These are phyloP conservation scores for Stegana nigrithorax DNA, from an alignment of 2,888 invertebrate genomes.

Conservation along the genomic window DNA sequence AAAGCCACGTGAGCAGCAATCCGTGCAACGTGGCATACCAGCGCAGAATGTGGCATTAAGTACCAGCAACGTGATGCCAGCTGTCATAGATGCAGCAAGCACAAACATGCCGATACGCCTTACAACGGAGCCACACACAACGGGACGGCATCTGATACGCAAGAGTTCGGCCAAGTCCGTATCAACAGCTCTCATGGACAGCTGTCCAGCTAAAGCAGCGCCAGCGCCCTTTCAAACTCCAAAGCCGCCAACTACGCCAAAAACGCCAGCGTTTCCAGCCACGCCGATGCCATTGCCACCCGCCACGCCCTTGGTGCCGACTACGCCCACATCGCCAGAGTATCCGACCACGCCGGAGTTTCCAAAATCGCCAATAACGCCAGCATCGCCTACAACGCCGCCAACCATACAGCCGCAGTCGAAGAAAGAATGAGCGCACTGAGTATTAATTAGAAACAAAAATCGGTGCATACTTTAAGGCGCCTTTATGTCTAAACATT, in stretches of 20 bases:
- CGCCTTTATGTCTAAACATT: too few species aligned
- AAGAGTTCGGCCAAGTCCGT: too few species aligned
- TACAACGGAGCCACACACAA: too few species aligned
- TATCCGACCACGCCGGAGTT: background rate
- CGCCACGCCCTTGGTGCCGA: background rate
- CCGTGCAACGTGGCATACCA: background rate
- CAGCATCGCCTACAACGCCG: background rate
- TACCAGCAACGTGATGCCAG: background rate
- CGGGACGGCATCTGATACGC: too few species aligned
- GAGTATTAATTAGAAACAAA: too few species aligned
- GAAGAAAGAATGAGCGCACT: too few species aligned
- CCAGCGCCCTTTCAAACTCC: background rate
- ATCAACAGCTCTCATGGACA: background rate
- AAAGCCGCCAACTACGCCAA: background rate
- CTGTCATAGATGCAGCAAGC: too few species aligned
- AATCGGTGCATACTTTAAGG: too few species aligned
- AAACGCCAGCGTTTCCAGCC: background rate
- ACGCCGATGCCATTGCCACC: background rate
- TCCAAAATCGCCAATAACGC: background rate
- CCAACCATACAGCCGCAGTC: background rate
- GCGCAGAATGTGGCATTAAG: too few species aligned
- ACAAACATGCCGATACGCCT: too few species aligned
- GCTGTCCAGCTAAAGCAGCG: background rate
- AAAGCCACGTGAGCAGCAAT: too few species aligned
- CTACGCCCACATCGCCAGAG: background rate